phyloP scores from a whole-genome alignment of 2,113 vertebrate species.

The Prolemur simus region DNA sequence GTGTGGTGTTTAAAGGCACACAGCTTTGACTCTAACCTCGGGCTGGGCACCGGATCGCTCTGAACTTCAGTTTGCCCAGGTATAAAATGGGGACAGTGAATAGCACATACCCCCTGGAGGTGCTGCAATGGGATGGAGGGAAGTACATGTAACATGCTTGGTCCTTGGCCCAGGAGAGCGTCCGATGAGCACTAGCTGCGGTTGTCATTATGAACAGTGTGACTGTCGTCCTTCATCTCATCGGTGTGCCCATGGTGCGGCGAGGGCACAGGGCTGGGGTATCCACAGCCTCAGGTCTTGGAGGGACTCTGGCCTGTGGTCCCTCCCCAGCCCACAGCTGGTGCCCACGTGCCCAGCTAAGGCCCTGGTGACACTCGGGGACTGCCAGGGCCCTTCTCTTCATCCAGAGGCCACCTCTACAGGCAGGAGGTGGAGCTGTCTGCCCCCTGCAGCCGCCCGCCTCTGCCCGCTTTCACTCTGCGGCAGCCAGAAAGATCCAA shows the following conservation, averaged over 20 bases:
- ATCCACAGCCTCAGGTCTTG: too few relatives aligned
- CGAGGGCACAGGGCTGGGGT: not conserved
- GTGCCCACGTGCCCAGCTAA: fast-evolving
- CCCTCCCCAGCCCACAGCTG: not conserved
- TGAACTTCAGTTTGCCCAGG: not conserved
- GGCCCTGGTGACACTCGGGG: not conserved
- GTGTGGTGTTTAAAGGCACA: too few relatives aligned
- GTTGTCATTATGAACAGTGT: too few relatives aligned
- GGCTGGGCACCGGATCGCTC: not conserved
- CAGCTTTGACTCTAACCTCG: not conserved
- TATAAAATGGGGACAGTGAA: not conserved
- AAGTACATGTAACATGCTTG: fast-evolving
- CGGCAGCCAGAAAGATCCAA: not conserved
- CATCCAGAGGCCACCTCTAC: not conserved
- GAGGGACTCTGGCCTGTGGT: not conserved
- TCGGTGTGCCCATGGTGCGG: too few relatives aligned
- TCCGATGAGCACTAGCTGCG: not conserved
- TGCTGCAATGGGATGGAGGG: not conserved
- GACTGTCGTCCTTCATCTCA: not conserved
- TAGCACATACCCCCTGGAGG: fast-evolving
- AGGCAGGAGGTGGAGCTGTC: not conserved
- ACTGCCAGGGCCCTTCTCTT: too few relatives aligned
- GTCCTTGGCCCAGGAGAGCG: not conserved
- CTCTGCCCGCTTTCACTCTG: not conserved
- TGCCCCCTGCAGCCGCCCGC: not conserved